Percentiles rank a stretch among this genome's conserved stretches.
Conservation (phyloP, 1,140 invertebrate species). For the Sitodiplosis mosellana region DNA sequence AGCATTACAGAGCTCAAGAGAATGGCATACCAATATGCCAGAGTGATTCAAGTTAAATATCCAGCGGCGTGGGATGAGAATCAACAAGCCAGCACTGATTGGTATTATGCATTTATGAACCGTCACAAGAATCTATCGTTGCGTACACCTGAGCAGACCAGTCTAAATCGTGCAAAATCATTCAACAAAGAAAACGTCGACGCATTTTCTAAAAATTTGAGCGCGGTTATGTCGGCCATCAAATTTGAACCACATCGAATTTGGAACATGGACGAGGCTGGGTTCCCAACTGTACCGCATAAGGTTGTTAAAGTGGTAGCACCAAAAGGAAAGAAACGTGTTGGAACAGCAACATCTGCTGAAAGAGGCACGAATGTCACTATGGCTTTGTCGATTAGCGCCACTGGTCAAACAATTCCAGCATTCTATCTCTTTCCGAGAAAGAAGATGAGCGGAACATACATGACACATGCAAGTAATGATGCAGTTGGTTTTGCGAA, state of each 20-base stretch:
- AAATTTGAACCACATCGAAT: constrained; percentile 7
- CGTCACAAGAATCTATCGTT: background rate
- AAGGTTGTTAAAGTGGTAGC: constrained; percentile 18
- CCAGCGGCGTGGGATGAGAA: background rate
- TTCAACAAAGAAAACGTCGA: background rate
- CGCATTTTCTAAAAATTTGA: background rate
- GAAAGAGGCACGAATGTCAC: constrained; percentile 21
- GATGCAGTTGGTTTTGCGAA: constrained; percentile 16
- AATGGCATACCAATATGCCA: too few species aligned
- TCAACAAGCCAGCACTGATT: background rate
- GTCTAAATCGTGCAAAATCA: background rate
- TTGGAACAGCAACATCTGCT: constrained; percentile 13
- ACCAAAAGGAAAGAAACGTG: constrained; percentile 13
- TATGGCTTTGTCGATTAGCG: constrained; percentile 13
- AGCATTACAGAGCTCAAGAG: too few species aligned
- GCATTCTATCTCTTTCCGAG: constrained; percentile 21
- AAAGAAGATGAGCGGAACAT: constrained; percentile 16
- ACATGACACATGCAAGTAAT: constrained; percentile 16
- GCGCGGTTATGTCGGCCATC: background rate
- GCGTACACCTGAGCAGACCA: background rate
- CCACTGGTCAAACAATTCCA: constrained; percentile 15
- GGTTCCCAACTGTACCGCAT: constrained; percentile 17
- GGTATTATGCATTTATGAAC: background rate
- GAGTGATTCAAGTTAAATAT: too few species aligned
- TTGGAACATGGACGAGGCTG: constrained; percentile 24